Percentiles rank a stretch among this genome's conserved stretches.
Evolutionary conservation across 2,888 invertebrate species (phyloP).

Genomic region (Bhutanitis thaidina): DNA sequence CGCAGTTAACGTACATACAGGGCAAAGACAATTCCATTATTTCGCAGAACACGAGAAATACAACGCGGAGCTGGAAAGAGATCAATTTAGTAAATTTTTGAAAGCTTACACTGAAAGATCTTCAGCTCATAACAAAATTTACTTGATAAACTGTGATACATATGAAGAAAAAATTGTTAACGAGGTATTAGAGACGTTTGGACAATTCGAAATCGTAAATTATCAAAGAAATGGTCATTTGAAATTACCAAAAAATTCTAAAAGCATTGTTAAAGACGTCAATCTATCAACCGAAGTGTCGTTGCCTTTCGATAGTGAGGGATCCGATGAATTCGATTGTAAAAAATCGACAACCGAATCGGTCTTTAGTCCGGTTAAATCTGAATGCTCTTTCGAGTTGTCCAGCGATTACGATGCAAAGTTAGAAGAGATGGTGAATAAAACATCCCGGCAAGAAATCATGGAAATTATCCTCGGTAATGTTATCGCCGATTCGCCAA

Average conservation of each 20-base stretch:
- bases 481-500: conserved; percentile 41
- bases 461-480: conserved; percentile 76
- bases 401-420: conserved; percentile 67
- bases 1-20: conserved; percentile 22
- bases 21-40: conserved; percentile 43
- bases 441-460: conserved; percentile 67
- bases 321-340: conserved; percentile 22
- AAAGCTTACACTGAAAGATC: conserved; percentile 39
- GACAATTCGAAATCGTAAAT: conserved; percentile 54
- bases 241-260: conserved; percentile 41
- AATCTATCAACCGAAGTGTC: conserved; percentile 52
- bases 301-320: conserved; percentile 46
- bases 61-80: conserved; percentile 53
- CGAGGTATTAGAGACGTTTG: conserved; percentile 48
- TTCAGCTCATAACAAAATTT: conserved; percentile 39
- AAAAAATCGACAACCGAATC: conserved; percentile 16
- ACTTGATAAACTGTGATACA: conserved; percentile 60
- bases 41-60: conserved; percentile 61
- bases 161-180: conserved; percentile 59
- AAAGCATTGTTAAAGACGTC: conserved; percentile 52
- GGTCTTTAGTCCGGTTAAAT: conserved; percentile 64
- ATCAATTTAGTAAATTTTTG: conserved; percentile 48
- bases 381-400: conserved; percentile 67
- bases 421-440: conserved; percentile 68
- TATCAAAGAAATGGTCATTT: conserved; percentile 62